Base-by-base conservation (phyloP, 2,113 vertebrate genomes). In the Geococcyx californianus region DNA sequence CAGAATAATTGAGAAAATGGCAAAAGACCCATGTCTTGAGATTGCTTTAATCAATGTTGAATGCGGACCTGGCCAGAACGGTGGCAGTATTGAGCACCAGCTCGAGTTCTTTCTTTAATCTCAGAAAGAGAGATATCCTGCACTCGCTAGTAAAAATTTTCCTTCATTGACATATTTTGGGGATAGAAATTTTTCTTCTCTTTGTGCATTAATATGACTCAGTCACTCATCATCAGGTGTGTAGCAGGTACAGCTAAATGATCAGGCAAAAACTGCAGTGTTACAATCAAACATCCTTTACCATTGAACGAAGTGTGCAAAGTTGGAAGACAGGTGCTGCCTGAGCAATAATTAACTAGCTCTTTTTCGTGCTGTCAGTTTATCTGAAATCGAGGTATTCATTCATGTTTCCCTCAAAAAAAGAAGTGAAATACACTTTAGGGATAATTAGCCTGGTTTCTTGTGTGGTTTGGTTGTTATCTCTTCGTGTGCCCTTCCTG, bases 31-130 rank as follows among this genome's bases (percentile, higher is more conserved):
- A 76, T 87, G 62, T 69, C 45, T 87, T 75, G 47, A 66, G 58
- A 85, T 62, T 69, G n/a, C 38, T 93, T 93, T 94, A 93, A 90
- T 94, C 66, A 90, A 79, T 20, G 42, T 28, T 94, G 87, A 90
- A 79, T 38, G 42, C 7, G 14, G n/a, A 84, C 67, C 44, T 91
- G 69, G 92, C 8, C 51, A 68, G 75, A 91, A 85, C 75, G 83
- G 29, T 54, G 73, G 88, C 58, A 10, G 8, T 58, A 75, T 28
- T 68, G 44, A 96, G 20, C 51, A 88, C 63, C 38, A 75, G 21
- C 59, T 85, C 69, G 45, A 72, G 36, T 44, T 72, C 36, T 83
- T 84, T 74, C 47, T 73, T 83, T 69, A 83, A 83, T 36, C 19
- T 91, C 4, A 0, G 31, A 87, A 91, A 89, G 69, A 62, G 24